Evolutionary conservation across 2,888 invertebrate species (phyloP).

Genomic region (Plagiodera versicolora): DNA sequence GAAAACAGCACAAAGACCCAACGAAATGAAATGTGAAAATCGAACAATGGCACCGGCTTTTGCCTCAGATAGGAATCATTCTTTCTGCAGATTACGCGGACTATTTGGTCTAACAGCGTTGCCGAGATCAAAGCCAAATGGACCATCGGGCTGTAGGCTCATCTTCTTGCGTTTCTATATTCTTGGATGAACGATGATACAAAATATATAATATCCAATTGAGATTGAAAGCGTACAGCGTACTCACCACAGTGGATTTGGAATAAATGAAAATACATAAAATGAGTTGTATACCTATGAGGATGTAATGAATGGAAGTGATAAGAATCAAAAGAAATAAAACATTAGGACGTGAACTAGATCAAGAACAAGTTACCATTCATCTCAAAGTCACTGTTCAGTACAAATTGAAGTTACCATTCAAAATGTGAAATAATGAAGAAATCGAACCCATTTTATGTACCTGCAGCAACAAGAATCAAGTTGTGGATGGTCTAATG

Average conservation of each 20-base stretch:
- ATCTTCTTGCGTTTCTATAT: not conserved
- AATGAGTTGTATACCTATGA: no score
- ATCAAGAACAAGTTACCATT: no score
- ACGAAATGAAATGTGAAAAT: conserved; percentile 44
- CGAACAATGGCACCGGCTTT: conserved; percentile 42
- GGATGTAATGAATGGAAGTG: no score
- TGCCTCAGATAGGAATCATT: conserved; percentile 49
- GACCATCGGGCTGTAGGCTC: not conserved
- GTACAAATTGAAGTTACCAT: no score
- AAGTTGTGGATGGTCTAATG: no score
- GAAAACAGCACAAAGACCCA: conserved; percentile 41
- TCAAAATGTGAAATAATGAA: no score
- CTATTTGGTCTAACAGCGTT: conserved; percentile 29
- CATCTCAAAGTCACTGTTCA: no score
- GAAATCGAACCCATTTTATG: no score
- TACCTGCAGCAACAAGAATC: no score
- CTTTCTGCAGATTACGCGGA: conserved; percentile 40
- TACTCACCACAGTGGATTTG: not conserved
- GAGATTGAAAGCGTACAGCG: conserved; percentile 16
- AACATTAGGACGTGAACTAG: no score
- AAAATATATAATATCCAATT: not conserved
- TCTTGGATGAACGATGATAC: not conserved
- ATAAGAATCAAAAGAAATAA: no score
- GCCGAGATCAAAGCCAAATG: not conserved
- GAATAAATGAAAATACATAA: no score